phyloP scores from a whole-genome alignment of 2,113 vertebrate genomes.

The Tretioscincus oriximinensis region DNA sequence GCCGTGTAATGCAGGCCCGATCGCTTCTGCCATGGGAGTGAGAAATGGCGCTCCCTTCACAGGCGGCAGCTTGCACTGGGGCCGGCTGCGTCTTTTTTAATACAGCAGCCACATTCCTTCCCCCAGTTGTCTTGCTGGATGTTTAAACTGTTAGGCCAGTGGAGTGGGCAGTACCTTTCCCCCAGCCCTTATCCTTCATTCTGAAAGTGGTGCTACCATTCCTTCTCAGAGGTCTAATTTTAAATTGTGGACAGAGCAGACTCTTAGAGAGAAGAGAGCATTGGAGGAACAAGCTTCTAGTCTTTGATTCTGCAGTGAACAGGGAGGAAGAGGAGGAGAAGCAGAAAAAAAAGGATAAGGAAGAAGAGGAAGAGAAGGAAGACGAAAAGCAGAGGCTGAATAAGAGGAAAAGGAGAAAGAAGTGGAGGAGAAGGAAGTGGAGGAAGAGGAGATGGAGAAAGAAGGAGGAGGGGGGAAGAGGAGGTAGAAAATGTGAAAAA shows the following conservation, averaged over 20 bases:
- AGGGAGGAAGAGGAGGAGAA: not conserved
- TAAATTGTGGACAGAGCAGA: not conserved
- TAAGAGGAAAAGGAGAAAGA: too few species aligned
- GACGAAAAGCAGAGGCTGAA: too few species aligned
- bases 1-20: slow-evolving; percentile 47
- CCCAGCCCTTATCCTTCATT: not conserved
- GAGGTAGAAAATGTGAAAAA: too few species aligned
- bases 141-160: too few species aligned
- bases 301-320: not conserved
- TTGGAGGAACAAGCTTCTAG: rapidly evolving
- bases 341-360: too few species aligned
- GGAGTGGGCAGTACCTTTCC: not conserved
- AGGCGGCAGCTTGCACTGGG: slow-evolving; percentile 34
- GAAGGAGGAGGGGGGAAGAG: too few species aligned
- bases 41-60: slow-evolving; percentile 53
- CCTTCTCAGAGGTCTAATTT: not conserved
- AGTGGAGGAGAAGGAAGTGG: too few species aligned
- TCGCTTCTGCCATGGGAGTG: slow-evolving; percentile 19
- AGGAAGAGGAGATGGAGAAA: too few species aligned
- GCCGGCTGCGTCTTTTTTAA: not conserved
- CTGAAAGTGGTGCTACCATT: too few species aligned
- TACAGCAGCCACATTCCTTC: not conserved
- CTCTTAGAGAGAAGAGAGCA: not conserved
- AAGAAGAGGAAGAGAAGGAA: too few species aligned
- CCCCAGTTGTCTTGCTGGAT: not conserved